These are phyloP conservation scores for Callimorpha dominula DNA, from an alignment of 2,888 invertebrate species.

Conservation along the genomic window DNA sequence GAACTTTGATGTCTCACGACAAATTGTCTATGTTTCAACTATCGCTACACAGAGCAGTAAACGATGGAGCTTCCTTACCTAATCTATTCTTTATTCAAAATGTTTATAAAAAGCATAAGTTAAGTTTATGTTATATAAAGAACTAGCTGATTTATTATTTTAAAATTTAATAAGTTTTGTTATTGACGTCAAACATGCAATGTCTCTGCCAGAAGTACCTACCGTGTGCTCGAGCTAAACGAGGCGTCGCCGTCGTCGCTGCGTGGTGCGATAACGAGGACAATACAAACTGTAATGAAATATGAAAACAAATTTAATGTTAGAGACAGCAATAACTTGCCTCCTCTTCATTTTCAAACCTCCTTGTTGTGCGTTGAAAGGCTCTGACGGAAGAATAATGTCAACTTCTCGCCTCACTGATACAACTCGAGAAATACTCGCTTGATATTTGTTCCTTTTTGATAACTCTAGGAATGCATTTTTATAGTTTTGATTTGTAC, in stretches of 20 bases:
- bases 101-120: neutral
- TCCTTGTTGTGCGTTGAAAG: constrained; percentile 42
- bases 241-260: too few relatives aligned
- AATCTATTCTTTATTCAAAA: neutral
- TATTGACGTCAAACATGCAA: neutral
- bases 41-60: constrained; percentile 40
- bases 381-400: constrained; percentile 64
- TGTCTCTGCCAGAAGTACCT: neutral
- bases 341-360: constrained; percentile 23
- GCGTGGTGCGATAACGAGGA: neutral
- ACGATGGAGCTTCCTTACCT: neutral
- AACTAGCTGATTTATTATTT: neutral
- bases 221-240: neutral
- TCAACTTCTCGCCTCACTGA: constrained; percentile 64
- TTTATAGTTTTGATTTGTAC: constrained; percentile 51
- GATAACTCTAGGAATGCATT: constrained; percentile 44
- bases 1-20: constrained; percentile 74
- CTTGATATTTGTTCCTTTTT: constrained; percentile 58
- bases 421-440: constrained; percentile 60
- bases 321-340: constrained; percentile 13
- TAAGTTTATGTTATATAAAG: neutral
- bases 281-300: neutral
- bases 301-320: neutral
- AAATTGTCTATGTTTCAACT: constrained; percentile 60
- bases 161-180: neutral